These are phyloP conservation scores for Nycticebus coucang DNA, from an alignment of 2,113 vertebrate genomes.

Conservation along the genomic window DNA sequence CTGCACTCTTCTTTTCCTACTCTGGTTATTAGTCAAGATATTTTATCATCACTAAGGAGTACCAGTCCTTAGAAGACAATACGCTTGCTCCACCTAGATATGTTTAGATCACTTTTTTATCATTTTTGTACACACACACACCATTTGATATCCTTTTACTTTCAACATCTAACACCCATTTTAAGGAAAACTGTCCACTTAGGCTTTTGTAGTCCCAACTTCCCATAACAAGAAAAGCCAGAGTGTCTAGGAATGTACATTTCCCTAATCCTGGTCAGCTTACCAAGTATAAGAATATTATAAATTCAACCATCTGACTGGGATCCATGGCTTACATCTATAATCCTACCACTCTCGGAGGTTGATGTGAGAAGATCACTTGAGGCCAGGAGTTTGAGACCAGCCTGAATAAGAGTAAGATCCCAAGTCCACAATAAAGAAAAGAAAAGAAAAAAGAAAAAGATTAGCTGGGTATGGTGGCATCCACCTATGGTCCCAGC, in stretches of 20 bases:
- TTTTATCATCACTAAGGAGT: background rate
- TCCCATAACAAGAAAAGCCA: background rate
- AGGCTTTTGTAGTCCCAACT: background rate
- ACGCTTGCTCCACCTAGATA: background rate
- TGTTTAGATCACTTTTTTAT: background rate
- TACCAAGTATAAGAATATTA: background rate
- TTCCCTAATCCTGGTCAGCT: background rate
- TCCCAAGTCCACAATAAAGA: too few relatives aligned
- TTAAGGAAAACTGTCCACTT: background rate
- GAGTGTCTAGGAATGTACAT: background rate
- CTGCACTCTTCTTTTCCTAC: background rate
- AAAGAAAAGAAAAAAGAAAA: too few relatives aligned
- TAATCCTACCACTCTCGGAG: too few relatives aligned
- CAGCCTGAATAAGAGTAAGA: too few relatives aligned
- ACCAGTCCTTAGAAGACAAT: background rate
- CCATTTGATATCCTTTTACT: background rate
- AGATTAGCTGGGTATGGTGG: too few relatives aligned
- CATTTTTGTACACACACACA: background rate
- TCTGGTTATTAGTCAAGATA: background rate
- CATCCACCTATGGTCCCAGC: too few relatives aligned
- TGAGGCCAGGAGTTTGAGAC: too few relatives aligned
- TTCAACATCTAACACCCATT: background rate
- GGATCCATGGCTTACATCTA: too few relatives aligned
- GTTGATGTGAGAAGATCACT: too few relatives aligned
- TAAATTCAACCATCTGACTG: background rate